These are phyloP conservation scores for Agelaius phoeniceus DNA, from an alignment of 2,113 vertebrate species.

Conservation along the genomic window DNA sequence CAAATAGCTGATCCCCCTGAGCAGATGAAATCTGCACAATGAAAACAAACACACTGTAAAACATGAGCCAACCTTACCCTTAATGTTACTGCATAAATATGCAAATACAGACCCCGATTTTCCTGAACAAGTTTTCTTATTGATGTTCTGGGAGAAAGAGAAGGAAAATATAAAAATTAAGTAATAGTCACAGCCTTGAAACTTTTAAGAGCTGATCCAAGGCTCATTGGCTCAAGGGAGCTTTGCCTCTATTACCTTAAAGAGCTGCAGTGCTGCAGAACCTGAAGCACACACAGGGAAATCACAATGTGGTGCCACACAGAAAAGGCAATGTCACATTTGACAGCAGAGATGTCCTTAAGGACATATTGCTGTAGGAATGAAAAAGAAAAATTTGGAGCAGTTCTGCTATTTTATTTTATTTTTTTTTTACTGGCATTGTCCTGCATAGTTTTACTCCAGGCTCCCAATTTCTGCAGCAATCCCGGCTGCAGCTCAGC, in stretches of 20 bases:
- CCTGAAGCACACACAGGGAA: background rate
- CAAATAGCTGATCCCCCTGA: conserved; percentile 33
- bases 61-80: background rate
- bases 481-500: background rate
- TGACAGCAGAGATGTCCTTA: background rate
- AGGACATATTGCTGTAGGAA: background rate
- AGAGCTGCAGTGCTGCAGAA: background rate
- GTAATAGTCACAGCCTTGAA: background rate
- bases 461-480: background rate
- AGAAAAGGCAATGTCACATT: background rate
- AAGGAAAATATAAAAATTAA: conserved; percentile 48
- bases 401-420: background rate
- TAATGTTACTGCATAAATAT: background rate
- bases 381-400: background rate
- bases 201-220: background rate
- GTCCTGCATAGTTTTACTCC: background rate
- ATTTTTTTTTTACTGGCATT: background rate
- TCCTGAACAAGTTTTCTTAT: conserved; percentile 31
- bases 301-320: background rate
- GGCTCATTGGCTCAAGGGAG: background rate
- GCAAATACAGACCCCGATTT: background rate
- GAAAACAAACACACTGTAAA: conserved; percentile 38
- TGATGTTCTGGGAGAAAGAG: background rate
- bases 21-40: conserved; percentile 32
- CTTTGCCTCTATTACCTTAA: background rate